Base-by-base conservation (phyloP, 2,797 vertebrate species). In the Melanotaenia boesemani region DNA sequence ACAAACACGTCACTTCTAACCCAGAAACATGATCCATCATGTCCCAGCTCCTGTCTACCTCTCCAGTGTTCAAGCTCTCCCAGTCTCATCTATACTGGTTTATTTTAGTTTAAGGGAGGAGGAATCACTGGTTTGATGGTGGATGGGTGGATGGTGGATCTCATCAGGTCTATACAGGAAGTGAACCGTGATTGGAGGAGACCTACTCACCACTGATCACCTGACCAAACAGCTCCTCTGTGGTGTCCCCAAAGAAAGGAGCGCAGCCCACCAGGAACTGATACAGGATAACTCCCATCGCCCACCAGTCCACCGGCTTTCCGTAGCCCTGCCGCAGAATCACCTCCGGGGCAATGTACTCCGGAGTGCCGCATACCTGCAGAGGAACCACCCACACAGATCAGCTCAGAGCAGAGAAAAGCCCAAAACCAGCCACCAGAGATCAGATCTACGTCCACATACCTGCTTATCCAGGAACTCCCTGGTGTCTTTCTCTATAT, bases 291-390 rank as follows among this genome's bases (percentile, higher is more conserved):
- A 99, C 70, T 2, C 98, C 97, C 98, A 99, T 99, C 30, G 97
- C 97, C 98, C 98, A 99, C 98, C 98, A 99, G 86, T 99, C 97
- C 90, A 99, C 97, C 0, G 97, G 98, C 86, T 98, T 99, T 62
- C 98, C 98, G 7, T 98, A 99, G 82, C 97, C 98, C 89, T 98
- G 97, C n/a, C 96, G 95, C 74, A 99, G 94, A 67, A 99, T 99
- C 87, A 99, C 97, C 85, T 99, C 97, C 0, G 97, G 97, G 0
- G 97, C 97, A 18, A 99, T 99, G 92, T 99, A 99, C 88, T 99
- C 98, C 0, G 98, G 97, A 55, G 97, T 99, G 30, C 98, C 98
- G 60, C 97, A 99, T 41, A 99, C 97, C 98, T 99, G 91, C 41
- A n/a, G 52, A 70, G 10, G 4, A 30, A 67, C 6, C 20, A 37